phyloP scores from a whole-genome alignment of 2,113 vertebrate species.

The Corythoichthys haematopterus region DNA sequence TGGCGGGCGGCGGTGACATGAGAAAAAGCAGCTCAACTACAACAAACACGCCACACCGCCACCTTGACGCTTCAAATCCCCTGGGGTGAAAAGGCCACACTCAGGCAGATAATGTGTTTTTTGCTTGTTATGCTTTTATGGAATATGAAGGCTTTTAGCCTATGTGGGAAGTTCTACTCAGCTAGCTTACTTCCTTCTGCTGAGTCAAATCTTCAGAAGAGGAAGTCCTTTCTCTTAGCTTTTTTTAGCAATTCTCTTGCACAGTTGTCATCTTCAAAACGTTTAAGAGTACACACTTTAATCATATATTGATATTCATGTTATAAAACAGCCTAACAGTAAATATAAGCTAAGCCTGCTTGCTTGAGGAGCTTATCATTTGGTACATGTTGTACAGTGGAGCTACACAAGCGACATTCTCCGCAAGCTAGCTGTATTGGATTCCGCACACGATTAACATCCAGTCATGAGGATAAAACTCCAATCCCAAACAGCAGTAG shows the following conservation, averaged over 20 bases:
- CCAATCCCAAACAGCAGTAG: slow-evolving; percentile 27
- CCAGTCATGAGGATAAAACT: slow-evolving; percentile 54
- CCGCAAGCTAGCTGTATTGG: slow-evolving; percentile 31
- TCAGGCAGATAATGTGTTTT: not conserved
- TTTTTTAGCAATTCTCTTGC: not conserved
- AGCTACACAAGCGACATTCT: slow-evolving; percentile 15
- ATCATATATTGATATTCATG: slow-evolving; percentile 20
- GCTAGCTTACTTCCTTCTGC: slow-evolving; percentile 30
- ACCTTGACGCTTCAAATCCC: slow-evolving; percentile 29
- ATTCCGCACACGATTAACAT: slow-evolving; percentile 62
- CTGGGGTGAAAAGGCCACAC: slow-evolving; percentile 47
- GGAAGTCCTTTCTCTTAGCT: slow-evolving; percentile 31
- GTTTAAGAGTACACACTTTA: not conserved
- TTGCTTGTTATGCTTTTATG: slow-evolving; percentile 8
- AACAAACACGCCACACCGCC: slow-evolving; percentile 24
- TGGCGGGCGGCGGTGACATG: slow-evolving; percentile 28
- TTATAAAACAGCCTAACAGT: slow-evolving; percentile 23
- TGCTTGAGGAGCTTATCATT: slow-evolving; percentile 38
- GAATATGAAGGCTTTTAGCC: slow-evolving; percentile 7
- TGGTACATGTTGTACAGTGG: slow-evolving; percentile 14
- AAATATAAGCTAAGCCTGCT: slow-evolving; percentile 28
- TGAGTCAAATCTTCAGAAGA: slow-evolving; percentile 40
- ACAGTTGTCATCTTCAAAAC: not conserved
- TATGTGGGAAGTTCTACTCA: slow-evolving; percentile 31
- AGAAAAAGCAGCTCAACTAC: slow-evolving; percentile 45